Conservation (phyloP, 2,888 invertebrate genomes). For the Neelides folsomi region DNA sequence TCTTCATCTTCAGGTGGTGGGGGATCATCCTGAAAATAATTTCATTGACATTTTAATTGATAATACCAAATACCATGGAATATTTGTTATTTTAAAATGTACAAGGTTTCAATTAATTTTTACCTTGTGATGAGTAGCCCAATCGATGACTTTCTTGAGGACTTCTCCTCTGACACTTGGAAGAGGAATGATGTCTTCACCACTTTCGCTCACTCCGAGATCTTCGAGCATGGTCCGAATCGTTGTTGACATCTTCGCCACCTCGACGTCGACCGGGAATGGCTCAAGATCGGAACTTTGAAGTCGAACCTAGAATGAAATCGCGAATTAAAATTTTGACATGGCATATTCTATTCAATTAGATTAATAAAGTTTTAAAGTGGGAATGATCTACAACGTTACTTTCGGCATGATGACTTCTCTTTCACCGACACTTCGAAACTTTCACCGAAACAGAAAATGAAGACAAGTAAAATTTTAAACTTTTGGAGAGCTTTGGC, state of each 20-base stretch:
- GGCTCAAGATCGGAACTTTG: slow-evolving; percentile 20
- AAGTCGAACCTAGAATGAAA: slow-evolving; percentile 12
- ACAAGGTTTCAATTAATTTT: slow-evolving; percentile 46
- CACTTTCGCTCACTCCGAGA: slow-evolving; percentile 14
- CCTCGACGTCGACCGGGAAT: slow-evolving; percentile 18
- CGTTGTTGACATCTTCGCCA: slow-evolving; percentile 26
- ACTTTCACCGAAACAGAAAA: too few species aligned
- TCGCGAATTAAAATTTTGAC: too few species aligned
- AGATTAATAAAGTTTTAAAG: too few species aligned
- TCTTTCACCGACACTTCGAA: too few species aligned
- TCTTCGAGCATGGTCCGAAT: slow-evolving; percentile 30
- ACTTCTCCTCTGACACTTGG: slow-evolving; percentile 90
- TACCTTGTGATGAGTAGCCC: slow-evolving; percentile 86
- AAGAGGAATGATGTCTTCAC: slow-evolving; percentile 61
- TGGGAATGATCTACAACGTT: too few species aligned
- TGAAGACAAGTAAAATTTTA: too few species aligned
- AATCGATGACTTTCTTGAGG: slow-evolving; percentile 53
- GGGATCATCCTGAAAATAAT: slow-evolving; percentile 25
- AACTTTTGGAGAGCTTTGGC: too few species aligned
- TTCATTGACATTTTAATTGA: neutral
- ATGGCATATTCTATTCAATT: too few species aligned
- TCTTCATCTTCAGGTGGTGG: slow-evolving; percentile 24
- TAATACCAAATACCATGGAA: neutral
- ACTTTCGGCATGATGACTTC: too few species aligned
- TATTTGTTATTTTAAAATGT: slow-evolving; percentile 50